Evolutionary conservation across 2,888 invertebrate species (phyloP), one percentile per base, ranked within the genome.

Genomic region (Bombyx huttoni): DNA sequence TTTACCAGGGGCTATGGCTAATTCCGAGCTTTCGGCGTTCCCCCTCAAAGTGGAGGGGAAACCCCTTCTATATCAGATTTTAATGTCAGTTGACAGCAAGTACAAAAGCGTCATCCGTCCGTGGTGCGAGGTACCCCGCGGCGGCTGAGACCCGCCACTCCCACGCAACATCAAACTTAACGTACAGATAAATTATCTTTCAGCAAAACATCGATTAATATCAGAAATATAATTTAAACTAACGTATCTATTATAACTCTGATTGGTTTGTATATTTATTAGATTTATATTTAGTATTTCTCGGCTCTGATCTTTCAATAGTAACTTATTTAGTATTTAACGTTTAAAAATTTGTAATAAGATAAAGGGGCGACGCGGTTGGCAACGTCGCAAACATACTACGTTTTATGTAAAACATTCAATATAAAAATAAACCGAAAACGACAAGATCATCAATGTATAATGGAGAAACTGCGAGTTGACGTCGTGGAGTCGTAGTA

Each of bases 171-270:
- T 68, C 74, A 76, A 76, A 81, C 80, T 73, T 80, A 79, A 84
- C 84, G 76, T 72, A 75, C 75, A 73, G 78, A 86, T 83, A 83
- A 85, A 83, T 83, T 72, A 82, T 85, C 81, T 84, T 81, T 81
- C 78, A 84, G 85, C 82, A 83, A 84, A 86, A 87, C 86, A 84
- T 86, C 78, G 83, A 84, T 81, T 81, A 85, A 84, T 84, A 83
- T 84, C 85, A 80, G 85, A 81, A 82, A 85, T 85, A 85, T 84
- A 81, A 86, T 85, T 85, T 85, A 85, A 85, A 80, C 84, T 84
- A 85, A 82, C 83, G 76, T 74, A 86, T 24, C 84, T 84, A 83
- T 81, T 82, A 84, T 81, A 86, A 81, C 80, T 85, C 74, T 66
- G 53, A 60, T 64, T 67, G 61, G 64, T 75, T 73, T 77, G n/a